These are phyloP conservation scores for Euleptes europaea DNA, from an alignment of 2,113 vertebrate genomes.

Conservation along the genomic window DNA sequence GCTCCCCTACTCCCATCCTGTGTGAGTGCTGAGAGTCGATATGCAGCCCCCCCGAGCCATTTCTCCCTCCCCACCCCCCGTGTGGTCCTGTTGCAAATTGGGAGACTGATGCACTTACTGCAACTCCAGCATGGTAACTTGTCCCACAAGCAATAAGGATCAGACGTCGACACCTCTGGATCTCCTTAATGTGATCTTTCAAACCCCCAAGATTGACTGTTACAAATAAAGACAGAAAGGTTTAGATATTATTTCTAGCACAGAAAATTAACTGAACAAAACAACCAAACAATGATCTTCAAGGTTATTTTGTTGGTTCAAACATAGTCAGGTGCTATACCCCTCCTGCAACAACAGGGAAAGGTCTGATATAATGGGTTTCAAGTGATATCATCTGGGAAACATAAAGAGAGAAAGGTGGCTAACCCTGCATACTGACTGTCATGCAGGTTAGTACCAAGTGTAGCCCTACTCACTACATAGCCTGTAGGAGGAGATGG, in stretches of 20 bases:
- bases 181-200: conserved; percentile 99
- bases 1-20: too few species aligned
- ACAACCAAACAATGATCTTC: not conserved
- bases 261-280: not conserved
- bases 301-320: not conserved
- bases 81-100: too few species aligned
- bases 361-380: not conserved
- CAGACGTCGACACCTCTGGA: conserved; percentile 92
- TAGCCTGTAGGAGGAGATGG: too few species aligned
- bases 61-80: too few species aligned
- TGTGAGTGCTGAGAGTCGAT: too few species aligned
- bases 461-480: too few species aligned
- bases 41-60: too few species aligned
- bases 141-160: conserved; percentile 98
- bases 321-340: not conserved
- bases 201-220: conserved; percentile 92
- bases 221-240: not conserved
- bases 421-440: too few species aligned
- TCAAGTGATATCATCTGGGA: not conserved
- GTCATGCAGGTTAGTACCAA: too few species aligned
- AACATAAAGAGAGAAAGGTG: not conserved
- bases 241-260: not conserved
- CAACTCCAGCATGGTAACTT: conserved; percentile 94
- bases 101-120: conserved; percentile 78
- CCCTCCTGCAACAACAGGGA: not conserved